phyloP scores from a whole-genome alignment of 2,888 invertebrate genomes.

The Orthonychiurus folsomi region DNA sequence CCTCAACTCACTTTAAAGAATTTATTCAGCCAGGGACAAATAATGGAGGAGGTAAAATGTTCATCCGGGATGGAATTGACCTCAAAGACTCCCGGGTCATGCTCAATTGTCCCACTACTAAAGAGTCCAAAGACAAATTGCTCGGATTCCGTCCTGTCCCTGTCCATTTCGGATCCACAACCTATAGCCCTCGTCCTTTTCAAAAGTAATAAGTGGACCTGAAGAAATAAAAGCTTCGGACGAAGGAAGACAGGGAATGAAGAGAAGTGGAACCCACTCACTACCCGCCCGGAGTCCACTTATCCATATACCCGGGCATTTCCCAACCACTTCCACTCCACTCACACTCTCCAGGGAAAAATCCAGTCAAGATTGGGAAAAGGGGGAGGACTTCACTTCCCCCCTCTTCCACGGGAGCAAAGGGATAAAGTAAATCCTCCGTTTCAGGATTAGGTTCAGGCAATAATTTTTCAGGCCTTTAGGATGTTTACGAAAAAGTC shows the following conservation, averaged over 20 bases:
- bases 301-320: too few relatives aligned
- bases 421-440: background rate
- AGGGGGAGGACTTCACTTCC: too few relatives aligned
- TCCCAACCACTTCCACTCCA: background rate
- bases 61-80: background rate
- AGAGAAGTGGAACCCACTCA: too few relatives aligned
- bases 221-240: background rate
- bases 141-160: background rate
- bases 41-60: background rate
- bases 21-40: background rate
- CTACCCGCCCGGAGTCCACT: too few relatives aligned
- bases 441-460: too few relatives aligned
- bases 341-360: background rate
- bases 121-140: background rate
- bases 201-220: background rate
- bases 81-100: background rate
- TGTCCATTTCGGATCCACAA: too few relatives aligned
- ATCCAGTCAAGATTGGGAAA: background rate
- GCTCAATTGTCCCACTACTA: background rate
- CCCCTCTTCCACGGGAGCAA: background rate
- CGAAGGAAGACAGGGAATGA: background rate
- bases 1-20: background rate
- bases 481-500: background rate
- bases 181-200: too few relatives aligned
- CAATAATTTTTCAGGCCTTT: background rate